These are phyloP conservation scores for Muscidifurax raptorellus DNA, from an alignment of 1,140 invertebrate genomes.

Conservation along the genomic window DNA sequence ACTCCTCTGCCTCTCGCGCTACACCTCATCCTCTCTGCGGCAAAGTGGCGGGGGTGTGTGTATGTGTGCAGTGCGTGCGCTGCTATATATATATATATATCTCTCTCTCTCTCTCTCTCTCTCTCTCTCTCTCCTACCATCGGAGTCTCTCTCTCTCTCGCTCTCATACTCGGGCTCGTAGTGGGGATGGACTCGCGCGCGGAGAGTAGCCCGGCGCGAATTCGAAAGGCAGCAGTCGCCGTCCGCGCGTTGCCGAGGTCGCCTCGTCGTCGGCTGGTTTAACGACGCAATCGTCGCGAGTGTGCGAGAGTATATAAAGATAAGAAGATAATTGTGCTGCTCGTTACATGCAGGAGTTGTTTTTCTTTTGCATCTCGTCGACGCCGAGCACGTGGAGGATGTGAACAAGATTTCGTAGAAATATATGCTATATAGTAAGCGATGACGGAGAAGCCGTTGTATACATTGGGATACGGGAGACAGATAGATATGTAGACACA, in stretches of 20 bases:
- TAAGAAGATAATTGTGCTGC: neutral
- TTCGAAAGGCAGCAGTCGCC: slow-evolving; percentile 73
- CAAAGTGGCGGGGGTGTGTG: neutral
- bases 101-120: neutral
- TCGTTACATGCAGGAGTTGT: neutral
- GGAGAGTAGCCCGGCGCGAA: slow-evolving; percentile 39
- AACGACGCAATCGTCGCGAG: neutral
- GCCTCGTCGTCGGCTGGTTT: neutral
- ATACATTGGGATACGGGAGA: neutral
- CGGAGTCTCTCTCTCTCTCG: neutral
- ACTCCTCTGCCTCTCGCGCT: neutral
- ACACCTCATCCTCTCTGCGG: neutral
- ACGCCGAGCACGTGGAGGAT: neutral
- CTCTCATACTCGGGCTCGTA: neutral
- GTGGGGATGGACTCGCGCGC: slow-evolving; percentile 16
- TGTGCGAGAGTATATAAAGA: neutral
- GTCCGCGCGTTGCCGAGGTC: slow-evolving; percentile 67
- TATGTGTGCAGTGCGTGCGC: neutral
- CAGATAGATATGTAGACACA: no score
- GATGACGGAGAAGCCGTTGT: neutral
- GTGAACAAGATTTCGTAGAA: neutral
- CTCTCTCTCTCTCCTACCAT: neutral
- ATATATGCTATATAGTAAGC: neutral
- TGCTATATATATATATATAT: no score
- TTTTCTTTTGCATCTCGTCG: neutral